Evolutionary conservation across 2,888 invertebrate species (phyloP), one percentile per base, ranked within the genome.

Genomic region (Rhorus exstirpatorius): DNA sequence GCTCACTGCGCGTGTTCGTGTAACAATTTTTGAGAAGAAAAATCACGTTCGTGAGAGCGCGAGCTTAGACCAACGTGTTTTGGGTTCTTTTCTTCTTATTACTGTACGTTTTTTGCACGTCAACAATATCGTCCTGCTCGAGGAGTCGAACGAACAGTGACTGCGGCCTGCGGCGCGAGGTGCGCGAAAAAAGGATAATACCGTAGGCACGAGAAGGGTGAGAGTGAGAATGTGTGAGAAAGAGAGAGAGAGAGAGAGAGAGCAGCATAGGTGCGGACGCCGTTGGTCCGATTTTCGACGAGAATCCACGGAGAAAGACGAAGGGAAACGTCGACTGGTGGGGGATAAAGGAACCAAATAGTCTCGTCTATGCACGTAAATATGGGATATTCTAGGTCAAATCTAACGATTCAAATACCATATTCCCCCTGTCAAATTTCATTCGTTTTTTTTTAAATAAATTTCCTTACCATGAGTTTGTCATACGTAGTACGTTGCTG

Each of bases 91-190:
- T 60, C 14, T 49, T 49, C 14, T 24, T 14, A 3, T 51, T 38
- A 24, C 10, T 53, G 12, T 19, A 17, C 6, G 10, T 51, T 51
- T 63, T 14, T 38, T 63, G 21, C 26, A 38, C 71, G 51, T 31
- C 65, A 49, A 55, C 71, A 76, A 61, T 86, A 88, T 82, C 87
- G 83, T 84, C 86, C 86, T 86, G 85, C 83, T 83, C 88, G 85
- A 86, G 85, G 87, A 84, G 88, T 88, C 87, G 89, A 89, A 88
- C 89, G 86, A 87, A 86, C 90, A 87, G 88, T 89, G 89, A 89
- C 87, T 88, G 89, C 86, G 87, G 86, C 79, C 81, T 83, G 89
- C 86, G 87, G 86, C 79, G 81, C 84, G 84, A 84, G 82, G 67
- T 51, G 84, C 46, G 85, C 76, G 76, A 61, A 44, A 72, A 74